These are phyloP conservation scores for Urocolius indicus DNA, from an alignment of 2,113 vertebrate species.

Conservation along the genomic window DNA sequence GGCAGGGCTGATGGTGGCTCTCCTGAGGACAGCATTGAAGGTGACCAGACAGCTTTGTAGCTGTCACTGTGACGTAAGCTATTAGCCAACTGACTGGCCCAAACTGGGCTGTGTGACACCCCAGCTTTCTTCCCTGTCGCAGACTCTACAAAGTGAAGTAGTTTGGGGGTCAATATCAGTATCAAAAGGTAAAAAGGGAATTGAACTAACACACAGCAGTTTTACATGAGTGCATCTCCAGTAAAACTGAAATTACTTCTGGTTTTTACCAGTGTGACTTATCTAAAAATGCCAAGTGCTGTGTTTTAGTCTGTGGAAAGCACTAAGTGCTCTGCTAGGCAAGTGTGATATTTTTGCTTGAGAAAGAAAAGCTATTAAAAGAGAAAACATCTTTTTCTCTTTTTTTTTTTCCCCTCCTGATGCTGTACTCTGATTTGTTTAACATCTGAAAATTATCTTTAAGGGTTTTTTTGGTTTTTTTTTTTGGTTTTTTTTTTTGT, in stretches of 20 bases:
- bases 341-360: rapidly evolving
- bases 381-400: not conserved
- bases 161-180: not conserved
- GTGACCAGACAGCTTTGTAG: not conserved
- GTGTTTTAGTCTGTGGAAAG: not conserved
- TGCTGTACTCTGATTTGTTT: not conserved
- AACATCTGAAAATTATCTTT: not conserved
- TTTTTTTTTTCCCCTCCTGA: not conserved
- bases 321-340: not conserved
- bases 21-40: not conserved
- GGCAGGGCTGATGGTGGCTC: not conserved
- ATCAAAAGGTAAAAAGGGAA: not conserved
- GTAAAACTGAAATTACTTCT: not conserved
- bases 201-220: rapidly evolving
- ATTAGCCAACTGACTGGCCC: not conserved
- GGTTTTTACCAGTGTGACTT: not conserved
- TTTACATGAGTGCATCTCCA: not conserved
- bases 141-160: not conserved
- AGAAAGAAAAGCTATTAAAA: not conserved
- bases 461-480: not conserved
- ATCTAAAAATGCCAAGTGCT: not conserved
- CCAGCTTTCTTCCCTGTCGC: not conserved
- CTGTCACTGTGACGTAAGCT: not conserved
- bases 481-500: not conserved
- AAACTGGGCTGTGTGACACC: rapidly evolving